These are phyloP conservation scores for Erinaceus europaeus DNA, from an alignment of 2,113 vertebrate genomes.

Conservation along the genomic window DNA sequence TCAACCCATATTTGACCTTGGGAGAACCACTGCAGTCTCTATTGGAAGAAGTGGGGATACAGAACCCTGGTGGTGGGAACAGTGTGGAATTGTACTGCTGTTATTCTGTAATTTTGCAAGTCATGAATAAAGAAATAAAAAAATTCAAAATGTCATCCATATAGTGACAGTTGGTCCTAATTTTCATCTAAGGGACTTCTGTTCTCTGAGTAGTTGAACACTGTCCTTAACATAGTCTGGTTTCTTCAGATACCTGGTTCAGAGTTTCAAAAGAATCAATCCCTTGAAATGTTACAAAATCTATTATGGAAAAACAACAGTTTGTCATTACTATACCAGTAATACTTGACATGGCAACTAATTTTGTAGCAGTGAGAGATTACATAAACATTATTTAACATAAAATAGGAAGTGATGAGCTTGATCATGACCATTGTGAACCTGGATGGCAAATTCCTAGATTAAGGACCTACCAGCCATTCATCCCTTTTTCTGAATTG, in stretches of 20 bases:
- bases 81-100: too few relatives aligned
- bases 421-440: background rate
- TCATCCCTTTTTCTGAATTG: background rate
- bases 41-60: too few relatives aligned
- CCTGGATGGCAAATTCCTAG: background rate
- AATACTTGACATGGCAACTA: background rate
- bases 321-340: background rate
- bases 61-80: too few relatives aligned
- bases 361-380: background rate
- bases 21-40: too few relatives aligned
- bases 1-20: too few relatives aligned
- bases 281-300: background rate
- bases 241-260: background rate
- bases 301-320: too few relatives aligned
- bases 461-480: background rate
- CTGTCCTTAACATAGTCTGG: background rate
- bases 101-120: too few relatives aligned
- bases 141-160: background rate
- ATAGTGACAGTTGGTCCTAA: background rate
- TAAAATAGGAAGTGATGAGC: background rate
- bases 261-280: background rate
- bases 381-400: background rate
- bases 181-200: background rate
- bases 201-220: background rate
- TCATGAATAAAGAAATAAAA: too few relatives aligned